Percentiles rank a stretch among this genome's conserved stretches.
phyloP scores from a whole-genome alignment of 2,888 invertebrate genomes.

The Amiota mariae region DNA sequence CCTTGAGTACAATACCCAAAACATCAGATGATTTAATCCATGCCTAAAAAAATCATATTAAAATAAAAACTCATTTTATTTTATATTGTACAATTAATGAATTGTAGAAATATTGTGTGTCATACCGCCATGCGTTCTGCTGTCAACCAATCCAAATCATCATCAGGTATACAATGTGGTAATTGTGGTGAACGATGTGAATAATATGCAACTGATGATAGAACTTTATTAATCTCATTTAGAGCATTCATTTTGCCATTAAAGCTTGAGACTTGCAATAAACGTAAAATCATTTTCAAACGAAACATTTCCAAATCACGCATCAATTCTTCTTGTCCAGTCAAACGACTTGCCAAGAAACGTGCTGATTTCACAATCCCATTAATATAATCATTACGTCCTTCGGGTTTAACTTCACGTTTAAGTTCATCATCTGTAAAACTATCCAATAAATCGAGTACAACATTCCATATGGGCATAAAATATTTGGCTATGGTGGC shows the following conservation, averaged over 20 bases:
- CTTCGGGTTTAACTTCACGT: constrained; percentile 93
- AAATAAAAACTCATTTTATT: too few relatives aligned
- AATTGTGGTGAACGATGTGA: constrained; percentile 81
- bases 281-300: constrained; percentile 94
- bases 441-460: constrained; percentile 91
- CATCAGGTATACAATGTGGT: constrained; percentile 80
- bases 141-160: constrained; percentile 93
- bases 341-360: constrained; percentile 88
- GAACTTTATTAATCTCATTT: constrained; percentile 98
- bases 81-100: constrained; percentile 8
- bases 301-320: constrained; percentile 93
- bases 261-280: constrained; percentile 96
- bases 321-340: constrained; percentile 84
- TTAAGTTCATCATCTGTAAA: constrained; percentile 96
- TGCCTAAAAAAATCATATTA: constrained; percentile 77
- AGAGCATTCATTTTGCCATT: constrained; percentile 99
- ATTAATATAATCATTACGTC: constrained; percentile 96
- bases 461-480: constrained; percentile 93
- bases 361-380: constrained; percentile 94
- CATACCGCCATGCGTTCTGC: constrained; percentile 94
- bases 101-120: constrained; percentile 44
- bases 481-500: constrained; percentile 93
- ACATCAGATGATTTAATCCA: constrained; percentile 98
- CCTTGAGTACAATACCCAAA: constrained; percentile 93
- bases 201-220: constrained; percentile 91